These are phyloP conservation scores for Dexiosoma caninum DNA, from an alignment of 2,888 invertebrate genomes.

Conservation along the genomic window DNA sequence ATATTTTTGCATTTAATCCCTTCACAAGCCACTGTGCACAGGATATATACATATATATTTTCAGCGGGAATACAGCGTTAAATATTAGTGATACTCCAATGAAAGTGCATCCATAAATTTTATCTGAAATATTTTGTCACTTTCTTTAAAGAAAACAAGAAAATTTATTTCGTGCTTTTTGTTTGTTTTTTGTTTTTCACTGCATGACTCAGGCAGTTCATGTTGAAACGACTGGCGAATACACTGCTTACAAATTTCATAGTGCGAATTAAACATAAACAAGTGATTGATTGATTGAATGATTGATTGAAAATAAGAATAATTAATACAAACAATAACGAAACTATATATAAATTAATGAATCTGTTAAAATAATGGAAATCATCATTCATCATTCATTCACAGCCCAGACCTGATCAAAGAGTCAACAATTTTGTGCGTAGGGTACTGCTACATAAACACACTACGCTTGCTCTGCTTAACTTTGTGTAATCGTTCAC, in stretches of 20 bases:
- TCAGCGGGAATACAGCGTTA: slow-evolving; percentile 5
- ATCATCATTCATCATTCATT: no score
- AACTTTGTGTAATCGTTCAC: slow-evolving; percentile 30
- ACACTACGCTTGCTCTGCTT: slow-evolving; percentile 31
- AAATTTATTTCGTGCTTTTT: no score
- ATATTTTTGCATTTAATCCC: background rate
- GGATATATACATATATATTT: background rate
- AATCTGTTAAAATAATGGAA: no score
- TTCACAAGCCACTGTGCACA: slow-evolving; percentile 24
- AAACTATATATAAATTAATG: no score
- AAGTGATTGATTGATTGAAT: no score
- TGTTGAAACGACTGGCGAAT: background rate
- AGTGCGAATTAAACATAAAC: no score
- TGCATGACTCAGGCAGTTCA: background rate
- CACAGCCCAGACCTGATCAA: no score
- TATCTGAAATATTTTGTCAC: slow-evolving; percentile 61
- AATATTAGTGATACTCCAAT: slow-evolving; percentile 50
- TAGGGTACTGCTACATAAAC: slow-evolving; percentile 41
- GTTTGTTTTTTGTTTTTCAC: background rate
- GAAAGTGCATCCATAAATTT: slow-evolving; percentile 60
- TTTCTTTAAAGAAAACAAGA: slow-evolving; percentile 56
- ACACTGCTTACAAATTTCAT: slow-evolving; percentile 29
- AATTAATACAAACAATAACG: no score
- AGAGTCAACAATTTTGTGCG: background rate
- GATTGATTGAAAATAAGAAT: background rate